Percentiles rank a stretch among this genome's conserved stretches.
Evolutionary conservation across 1,140 invertebrate species (phyloP).

Genomic region (Ephestia elutella): DNA sequence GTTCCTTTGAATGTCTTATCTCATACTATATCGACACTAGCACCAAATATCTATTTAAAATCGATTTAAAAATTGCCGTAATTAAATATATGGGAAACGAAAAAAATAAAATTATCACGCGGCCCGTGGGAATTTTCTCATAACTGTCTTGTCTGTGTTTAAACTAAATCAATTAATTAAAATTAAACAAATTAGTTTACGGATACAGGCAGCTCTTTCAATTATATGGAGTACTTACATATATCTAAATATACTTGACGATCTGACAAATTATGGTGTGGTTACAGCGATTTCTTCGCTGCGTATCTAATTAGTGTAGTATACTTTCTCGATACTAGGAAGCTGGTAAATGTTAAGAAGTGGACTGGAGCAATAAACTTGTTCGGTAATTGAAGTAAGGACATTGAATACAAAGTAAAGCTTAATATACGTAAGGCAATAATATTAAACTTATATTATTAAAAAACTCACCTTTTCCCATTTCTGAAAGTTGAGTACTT

Average conservation of each 20-base stretch:
- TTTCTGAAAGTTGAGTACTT: too few species aligned
- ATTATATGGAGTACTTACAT: constrained; percentile 33
- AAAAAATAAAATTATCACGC: too few species aligned
- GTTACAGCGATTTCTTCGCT: constrained; percentile 25
- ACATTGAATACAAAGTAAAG: neutral
- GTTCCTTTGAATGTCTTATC: too few species aligned
- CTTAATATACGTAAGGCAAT: too few species aligned
- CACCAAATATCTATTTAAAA: too few species aligned
- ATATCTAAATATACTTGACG: constrained; percentile 29
- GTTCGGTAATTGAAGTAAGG: neutral
- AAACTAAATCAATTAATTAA: neutral
- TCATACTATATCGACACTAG: too few species aligned
- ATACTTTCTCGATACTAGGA: constrained; percentile 8
- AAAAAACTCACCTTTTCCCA: too few species aligned
- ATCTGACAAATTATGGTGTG: constrained; percentile 40
- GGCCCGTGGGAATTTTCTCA: too few species aligned
- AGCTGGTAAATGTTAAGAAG: neutral
- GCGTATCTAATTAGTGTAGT: neutral
- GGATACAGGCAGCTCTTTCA: constrained; percentile 21
- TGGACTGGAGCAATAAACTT: neutral
- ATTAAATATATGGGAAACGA: too few species aligned
- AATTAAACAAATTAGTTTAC: neutral
- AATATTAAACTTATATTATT: too few species aligned
- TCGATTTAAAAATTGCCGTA: too few species aligned
- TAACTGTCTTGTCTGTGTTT: neutral